Percentiles rank a stretch among this genome's conserved stretches.
Conservation (phyloP, 1,140 invertebrate species). For the Venturia canescens region DNA sequence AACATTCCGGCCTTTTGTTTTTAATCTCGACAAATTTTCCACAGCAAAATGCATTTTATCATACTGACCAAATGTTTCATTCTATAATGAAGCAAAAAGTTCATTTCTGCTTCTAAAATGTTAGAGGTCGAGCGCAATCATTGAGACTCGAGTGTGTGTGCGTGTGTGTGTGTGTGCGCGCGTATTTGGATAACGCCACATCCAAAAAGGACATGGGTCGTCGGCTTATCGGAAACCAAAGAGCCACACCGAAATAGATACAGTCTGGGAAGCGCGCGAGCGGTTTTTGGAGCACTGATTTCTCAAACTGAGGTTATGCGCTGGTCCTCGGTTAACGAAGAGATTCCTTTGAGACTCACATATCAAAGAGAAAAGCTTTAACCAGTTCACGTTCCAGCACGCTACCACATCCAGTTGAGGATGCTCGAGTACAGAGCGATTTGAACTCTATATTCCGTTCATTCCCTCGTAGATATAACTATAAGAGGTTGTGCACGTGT, state of each 20-base stretch:
- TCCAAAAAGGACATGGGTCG: background rate
- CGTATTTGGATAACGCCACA: too few species aligned
- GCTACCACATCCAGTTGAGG: background rate
- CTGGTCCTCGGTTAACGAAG: conserved; percentile 27
- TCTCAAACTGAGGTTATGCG: conserved; percentile 40
- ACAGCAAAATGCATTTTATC: too few species aligned
- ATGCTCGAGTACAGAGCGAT: conserved; percentile 16
- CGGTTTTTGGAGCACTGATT: conserved; percentile 38
- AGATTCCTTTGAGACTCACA: conserved; percentile 46
- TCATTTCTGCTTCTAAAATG: too few species aligned
- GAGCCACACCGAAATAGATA: background rate
- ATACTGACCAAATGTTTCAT: too few species aligned
- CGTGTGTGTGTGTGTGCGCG: too few species aligned
- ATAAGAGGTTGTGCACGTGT: too few species aligned
- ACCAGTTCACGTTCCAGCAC: conserved; percentile 11
- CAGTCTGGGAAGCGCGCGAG: background rate
- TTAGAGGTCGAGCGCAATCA: background rate
- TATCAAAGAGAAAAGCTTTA: conserved; percentile 40
- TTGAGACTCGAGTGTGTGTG: background rate
- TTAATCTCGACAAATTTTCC: too few species aligned
- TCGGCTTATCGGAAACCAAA: background rate
- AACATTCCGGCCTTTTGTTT: background rate
- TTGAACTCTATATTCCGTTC: conserved; percentile 26
- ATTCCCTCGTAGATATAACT: background rate
- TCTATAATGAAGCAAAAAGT: too few species aligned